phyloP scores from a whole-genome alignment of 1,140 invertebrate genomes.

The Drosophila melanogaster region DNA sequence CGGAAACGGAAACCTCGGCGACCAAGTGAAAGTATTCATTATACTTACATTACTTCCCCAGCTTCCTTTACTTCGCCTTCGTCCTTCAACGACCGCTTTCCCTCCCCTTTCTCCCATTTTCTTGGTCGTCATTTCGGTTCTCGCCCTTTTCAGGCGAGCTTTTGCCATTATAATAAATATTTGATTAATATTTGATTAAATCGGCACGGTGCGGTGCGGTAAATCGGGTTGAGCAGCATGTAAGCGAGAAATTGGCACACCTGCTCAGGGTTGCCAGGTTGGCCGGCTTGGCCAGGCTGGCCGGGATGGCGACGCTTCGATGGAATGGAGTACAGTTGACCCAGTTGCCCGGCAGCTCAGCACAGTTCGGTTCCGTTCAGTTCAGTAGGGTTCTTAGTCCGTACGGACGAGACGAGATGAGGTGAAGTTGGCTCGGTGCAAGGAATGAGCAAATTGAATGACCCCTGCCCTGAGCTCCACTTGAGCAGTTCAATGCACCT shows the following conservation, averaged over 20 bases:
- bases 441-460: conserved; percentile 71
- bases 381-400: too few relatives aligned
- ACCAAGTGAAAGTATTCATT: conserved; percentile 75
- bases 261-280: conserved; percentile 47
- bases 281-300: conserved; percentile 2
- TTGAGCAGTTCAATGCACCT: conserved; percentile 66
- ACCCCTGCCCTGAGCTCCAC: conserved; percentile 53
- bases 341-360: conserved; percentile 48
- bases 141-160: conserved; percentile 13
- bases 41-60: conserved; percentile 59
- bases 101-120: not conserved
- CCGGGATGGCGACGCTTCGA: conserved; percentile 13
- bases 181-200: conserved; percentile 78
- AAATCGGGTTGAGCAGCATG: conserved; percentile 30
- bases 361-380: not conserved
- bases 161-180: conserved; percentile 74
- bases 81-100: not conserved
- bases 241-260: conserved; percentile 57
- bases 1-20: conserved; percentile 60
- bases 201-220: conserved; percentile 28
- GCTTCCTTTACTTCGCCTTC: not conserved
- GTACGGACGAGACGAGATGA: conserved; percentile 2
- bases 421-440: conserved; percentile 41
- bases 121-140: conserved; percentile 28
- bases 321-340: conserved; percentile 67